Evolutionary conservation across 2,888 invertebrate species (phyloP).

Genomic region (Candidula unifasciata): DNA sequence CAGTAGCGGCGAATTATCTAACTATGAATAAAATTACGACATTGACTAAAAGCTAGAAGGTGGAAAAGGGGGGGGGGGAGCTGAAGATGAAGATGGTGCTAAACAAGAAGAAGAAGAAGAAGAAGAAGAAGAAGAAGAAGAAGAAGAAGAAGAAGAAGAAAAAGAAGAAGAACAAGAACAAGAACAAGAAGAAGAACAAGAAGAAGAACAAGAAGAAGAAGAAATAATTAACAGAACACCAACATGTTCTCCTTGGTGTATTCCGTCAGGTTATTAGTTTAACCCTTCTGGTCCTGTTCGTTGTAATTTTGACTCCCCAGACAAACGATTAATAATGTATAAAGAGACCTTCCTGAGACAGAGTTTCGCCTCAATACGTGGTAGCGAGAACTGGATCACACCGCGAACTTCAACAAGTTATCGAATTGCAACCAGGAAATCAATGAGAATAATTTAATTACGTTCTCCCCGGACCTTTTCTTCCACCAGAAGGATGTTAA

Average conservation of each 20-base stretch:
- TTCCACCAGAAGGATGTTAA: background rate
- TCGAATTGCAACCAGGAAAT: background rate
- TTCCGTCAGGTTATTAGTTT: no score
- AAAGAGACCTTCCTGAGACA: no score
- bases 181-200: background rate
- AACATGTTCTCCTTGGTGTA: no score
- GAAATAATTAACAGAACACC: no score
- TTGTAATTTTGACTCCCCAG: no score
- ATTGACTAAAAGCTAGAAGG: background rate
- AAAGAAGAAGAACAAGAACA: background rate
- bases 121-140: background rate
- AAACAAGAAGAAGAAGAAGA: no score
- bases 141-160: background rate
- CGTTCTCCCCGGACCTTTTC: no score
- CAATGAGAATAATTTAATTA: slow-evolving; percentile 11
- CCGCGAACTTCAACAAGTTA: background rate
- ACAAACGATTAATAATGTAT: no score
- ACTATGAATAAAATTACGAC: background rate
- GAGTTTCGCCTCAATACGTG: no score
- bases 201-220: slow-evolving; percentile 13
- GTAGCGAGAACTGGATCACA: background rate
- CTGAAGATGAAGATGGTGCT: no score
- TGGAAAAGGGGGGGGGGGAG: background rate
- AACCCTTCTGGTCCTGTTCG: no score
- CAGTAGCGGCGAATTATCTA: background rate